Conservation (phyloP, 2,888 invertebrate genomes). For the Acleris laterana region DNA sequence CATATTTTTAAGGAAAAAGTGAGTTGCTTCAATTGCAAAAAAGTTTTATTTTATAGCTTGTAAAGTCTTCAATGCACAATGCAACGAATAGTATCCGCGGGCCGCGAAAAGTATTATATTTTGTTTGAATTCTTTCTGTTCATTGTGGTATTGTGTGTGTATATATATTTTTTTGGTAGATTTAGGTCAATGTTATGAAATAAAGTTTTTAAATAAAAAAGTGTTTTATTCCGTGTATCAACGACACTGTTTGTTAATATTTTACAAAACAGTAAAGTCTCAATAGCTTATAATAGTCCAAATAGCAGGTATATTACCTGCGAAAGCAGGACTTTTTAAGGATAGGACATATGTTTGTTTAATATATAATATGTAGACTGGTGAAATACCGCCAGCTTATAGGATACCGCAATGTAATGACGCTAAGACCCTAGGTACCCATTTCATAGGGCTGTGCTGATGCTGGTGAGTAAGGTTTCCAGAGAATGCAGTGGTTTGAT, state of each 20-base stretch:
- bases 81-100: conserved; percentile 11
- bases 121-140: conserved; percentile 10
- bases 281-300: conserved; percentile 12
- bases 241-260: conserved; percentile 12
- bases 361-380: too few species aligned
- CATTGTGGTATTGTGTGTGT: conserved; percentile 5
- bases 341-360: background rate
- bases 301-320: conserved; percentile 5
- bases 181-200: conserved; percentile 5
- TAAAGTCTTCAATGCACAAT: conserved; percentile 8
- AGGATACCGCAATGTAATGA: too few species aligned
- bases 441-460: too few species aligned
- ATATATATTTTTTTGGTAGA: conserved; percentile 8
- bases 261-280: conserved; percentile 12
- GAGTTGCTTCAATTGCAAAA: conserved; percentile 10
- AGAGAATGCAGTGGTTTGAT: too few species aligned
- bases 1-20: conserved; percentile 5
- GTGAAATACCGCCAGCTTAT: too few species aligned
- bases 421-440: too few species aligned
- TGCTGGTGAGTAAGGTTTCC: too few species aligned
- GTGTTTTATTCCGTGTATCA: conserved; percentile 12
- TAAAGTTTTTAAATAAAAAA: conserved; percentile 11
- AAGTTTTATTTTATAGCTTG: conserved; percentile 10
- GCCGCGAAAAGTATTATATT: conserved; percentile 10
- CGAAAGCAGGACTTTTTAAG: conserved; percentile 12